Percentiles rank a stretch among this genome's conserved stretches.
Conservation (phyloP, 2,888 invertebrate species). For the Gnatocerus cornutus region DNA sequence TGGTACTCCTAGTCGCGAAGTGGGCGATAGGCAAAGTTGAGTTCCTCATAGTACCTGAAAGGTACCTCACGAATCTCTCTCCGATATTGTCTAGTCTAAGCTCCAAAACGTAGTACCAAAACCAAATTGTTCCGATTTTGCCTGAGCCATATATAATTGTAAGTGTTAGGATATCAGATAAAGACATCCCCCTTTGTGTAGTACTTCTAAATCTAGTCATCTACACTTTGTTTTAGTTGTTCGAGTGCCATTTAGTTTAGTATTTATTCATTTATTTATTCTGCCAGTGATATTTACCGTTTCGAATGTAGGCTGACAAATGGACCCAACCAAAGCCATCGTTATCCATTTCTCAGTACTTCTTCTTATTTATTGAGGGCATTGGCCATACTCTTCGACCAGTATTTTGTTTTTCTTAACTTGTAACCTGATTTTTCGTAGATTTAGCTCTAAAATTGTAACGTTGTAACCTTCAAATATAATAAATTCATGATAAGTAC, state of each 20-base stretch:
- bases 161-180: slow-evolving; percentile 22
- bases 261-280: slow-evolving; percentile 28
- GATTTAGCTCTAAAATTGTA: slow-evolving; percentile 17
- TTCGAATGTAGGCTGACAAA: not conserved
- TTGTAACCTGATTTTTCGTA: slow-evolving; percentile 20
- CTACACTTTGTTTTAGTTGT: slow-evolving; percentile 19
- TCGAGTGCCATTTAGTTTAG: slow-evolving; percentile 32
- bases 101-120: slow-evolving; percentile 5
- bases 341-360: slow-evolving; percentile 20
- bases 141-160: not conserved
- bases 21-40: slow-evolving; percentile 2
- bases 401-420: slow-evolving; percentile 20
- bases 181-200: slow-evolving; percentile 10
- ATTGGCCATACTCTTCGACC: slow-evolving; percentile 14
- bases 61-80: slow-evolving; percentile 5
- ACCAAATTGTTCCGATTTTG: not conserved
- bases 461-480: slow-evolving; percentile 29
- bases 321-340: not conserved
- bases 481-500: slow-evolving; percentile 24
- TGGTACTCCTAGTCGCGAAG: slow-evolving; percentile 17
- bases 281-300: slow-evolving; percentile 25
- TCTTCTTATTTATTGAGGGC: slow-evolving; percentile 6
- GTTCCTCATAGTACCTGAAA: not conserved
- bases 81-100: slow-evolving; percentile 21
- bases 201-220: slow-evolving; percentile 25